A percentile compares a stretch with the other conserved stretches of the same genome.
These are phyloP conservation scores for Neodiprion fabricii DNA, from an alignment of 1,140 invertebrate species.

Conservation along the genomic window DNA sequence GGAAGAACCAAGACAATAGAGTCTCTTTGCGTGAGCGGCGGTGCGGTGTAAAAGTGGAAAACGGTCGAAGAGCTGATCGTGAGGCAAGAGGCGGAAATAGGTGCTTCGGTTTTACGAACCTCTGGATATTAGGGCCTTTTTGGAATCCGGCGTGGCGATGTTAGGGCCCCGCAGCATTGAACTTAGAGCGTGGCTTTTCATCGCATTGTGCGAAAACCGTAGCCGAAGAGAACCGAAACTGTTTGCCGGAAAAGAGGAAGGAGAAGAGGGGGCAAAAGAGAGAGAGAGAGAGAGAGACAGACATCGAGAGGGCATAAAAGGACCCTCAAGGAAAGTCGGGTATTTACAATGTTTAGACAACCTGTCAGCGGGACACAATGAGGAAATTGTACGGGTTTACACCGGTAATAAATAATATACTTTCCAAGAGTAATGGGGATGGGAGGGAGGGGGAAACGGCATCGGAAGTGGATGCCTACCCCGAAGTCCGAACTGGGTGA, in stretches of 20 bases:
- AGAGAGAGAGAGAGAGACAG: constrained; percentile 11
- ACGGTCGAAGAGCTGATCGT: too few relatives aligned
- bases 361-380: constrained; percentile 46
- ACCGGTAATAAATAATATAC: constrained; percentile 32
- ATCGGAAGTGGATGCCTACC: constrained; percentile 4
- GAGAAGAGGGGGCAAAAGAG: background rate
- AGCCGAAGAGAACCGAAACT: constrained; percentile 18
- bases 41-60: too few relatives aligned
- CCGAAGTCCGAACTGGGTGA: background rate
- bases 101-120: too few relatives aligned
- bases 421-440: background rate
- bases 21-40: too few relatives aligned
- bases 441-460: constrained; percentile 1
- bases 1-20: too few relatives aligned
- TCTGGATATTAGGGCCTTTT: too few relatives aligned
- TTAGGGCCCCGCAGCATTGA: background rate
- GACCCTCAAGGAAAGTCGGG: constrained; percentile 32
- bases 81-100: too few relatives aligned
- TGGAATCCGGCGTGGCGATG: too few relatives aligned
- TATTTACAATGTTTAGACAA: constrained; percentile 53
- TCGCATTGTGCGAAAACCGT: constrained; percentile 37
- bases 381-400: constrained; percentile 26
- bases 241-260: too few relatives aligned
- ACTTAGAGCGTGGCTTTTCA: constrained; percentile 37
- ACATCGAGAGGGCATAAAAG: background rate